These are phyloP conservation scores for Acrobasis suavella DNA, from an alignment of 2,888 invertebrate genomes.

Conservation along the genomic window DNA sequence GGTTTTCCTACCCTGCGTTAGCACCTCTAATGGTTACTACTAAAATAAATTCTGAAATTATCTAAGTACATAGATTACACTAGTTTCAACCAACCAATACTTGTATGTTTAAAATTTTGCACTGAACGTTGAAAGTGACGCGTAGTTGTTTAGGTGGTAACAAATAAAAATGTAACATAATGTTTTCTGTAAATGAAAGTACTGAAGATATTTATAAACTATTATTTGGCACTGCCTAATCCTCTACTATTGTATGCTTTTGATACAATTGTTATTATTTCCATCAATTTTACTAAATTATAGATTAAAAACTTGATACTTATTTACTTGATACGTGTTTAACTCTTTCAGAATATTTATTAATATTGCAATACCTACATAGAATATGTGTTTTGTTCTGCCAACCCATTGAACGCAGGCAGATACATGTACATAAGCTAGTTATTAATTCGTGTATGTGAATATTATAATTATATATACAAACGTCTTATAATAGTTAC, in stretches of 20 bases:
- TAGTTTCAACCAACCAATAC: neutral
- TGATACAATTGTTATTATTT: neutral
- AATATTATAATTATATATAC: no score
- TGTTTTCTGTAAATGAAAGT: neutral
- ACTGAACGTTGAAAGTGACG: neutral
- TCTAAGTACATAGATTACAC: slow-evolving; percentile 3
- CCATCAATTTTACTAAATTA: no score
- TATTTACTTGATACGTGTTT: no score
- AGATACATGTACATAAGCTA: no score
- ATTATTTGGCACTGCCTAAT: neutral
- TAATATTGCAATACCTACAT: no score
- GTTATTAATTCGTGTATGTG: no score
- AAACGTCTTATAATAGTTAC: no score
- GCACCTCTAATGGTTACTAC: neutral
- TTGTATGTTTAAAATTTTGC: neutral
- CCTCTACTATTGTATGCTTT: neutral
- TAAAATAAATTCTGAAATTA: neutral
- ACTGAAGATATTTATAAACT: neutral
- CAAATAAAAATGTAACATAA: neutral
- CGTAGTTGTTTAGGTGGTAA: neutral
- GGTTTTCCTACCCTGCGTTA: neutral
- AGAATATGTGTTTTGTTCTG: no score
- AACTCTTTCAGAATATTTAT: no score
- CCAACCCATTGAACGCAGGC: no score
- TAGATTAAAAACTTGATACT: no score